Conservation (phyloP, 2,888 invertebrate species). For the Muschampia plurimacula region DNA sequence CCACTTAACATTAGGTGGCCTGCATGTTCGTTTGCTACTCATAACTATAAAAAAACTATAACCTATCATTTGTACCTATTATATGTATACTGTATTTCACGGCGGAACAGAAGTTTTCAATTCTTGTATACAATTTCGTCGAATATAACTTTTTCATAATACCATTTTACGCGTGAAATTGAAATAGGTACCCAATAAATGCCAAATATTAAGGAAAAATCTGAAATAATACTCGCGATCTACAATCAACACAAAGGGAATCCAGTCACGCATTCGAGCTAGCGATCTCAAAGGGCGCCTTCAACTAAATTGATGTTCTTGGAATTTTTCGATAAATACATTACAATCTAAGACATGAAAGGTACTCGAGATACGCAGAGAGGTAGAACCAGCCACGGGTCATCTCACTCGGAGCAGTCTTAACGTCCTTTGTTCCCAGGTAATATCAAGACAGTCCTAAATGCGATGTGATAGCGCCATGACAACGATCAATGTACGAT, state of each 20-base stretch:
- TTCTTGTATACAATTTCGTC: not conserved
- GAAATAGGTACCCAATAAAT: not conserved
- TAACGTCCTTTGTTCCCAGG: constrained; percentile 38
- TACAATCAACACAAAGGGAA: constrained; percentile 24
- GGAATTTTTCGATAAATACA: constrained; percentile 38
- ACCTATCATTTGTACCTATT: too few species aligned
- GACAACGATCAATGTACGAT: constrained; percentile 29
- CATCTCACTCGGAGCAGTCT: constrained; percentile 21
- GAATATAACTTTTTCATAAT: not conserved
- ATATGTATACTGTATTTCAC: too few species aligned
- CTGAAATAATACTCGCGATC: constrained; percentile 14
- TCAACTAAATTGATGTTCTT: constrained; percentile 29
- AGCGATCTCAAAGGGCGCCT: constrained; percentile 23
- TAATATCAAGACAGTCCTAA: constrained; percentile 21
- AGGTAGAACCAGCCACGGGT: constrained; percentile 36
- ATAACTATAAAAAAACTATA: too few species aligned
- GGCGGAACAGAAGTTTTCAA: not conserved
- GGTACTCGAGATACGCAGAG: constrained; percentile 30
- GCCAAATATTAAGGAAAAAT: not conserved
- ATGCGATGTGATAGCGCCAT: constrained; percentile 30
- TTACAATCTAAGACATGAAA: constrained; percentile 37
- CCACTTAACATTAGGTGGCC: too few species aligned
- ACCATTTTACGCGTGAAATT: not conserved
- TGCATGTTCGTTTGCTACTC: too few species aligned
- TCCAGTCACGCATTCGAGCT: constrained; percentile 33